Evolutionary conservation across 2,797 vertebrate genomes (phyloP).

Genomic region (Remorina albescens): DNA sequence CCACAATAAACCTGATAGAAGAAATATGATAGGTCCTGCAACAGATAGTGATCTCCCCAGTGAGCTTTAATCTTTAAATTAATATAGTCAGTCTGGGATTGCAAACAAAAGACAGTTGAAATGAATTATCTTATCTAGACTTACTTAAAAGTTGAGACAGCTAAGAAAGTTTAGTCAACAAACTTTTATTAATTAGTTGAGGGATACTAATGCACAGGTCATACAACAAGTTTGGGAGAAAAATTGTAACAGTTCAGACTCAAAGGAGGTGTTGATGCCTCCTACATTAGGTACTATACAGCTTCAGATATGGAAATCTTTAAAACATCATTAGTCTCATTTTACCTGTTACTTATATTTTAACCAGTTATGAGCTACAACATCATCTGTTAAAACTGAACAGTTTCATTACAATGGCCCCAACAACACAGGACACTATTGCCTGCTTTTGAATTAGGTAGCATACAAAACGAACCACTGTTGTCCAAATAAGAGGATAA

Average conservation of each 20-base stretch:
- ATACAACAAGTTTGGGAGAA: slow-evolving; percentile 85
- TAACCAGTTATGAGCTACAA: slow-evolving; percentile 76
- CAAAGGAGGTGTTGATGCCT: slow-evolving; percentile 71
- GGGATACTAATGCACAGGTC: slow-evolving; percentile 87
- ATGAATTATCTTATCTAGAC: not conserved
- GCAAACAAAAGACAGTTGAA: not conserved
- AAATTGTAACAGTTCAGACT: slow-evolving; percentile 83
- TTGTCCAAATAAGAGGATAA: slow-evolving; percentile 67
- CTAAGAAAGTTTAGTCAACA: slow-evolving; percentile 80
- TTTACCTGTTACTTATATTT: slow-evolving; percentile 72
- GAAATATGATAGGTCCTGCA: not conserved
- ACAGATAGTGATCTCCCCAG: not conserved
- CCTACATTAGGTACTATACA: slow-evolving; percentile 80
- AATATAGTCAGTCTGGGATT: no score
- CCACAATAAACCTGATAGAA: not conserved
- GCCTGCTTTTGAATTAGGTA: slow-evolving; percentile 73
- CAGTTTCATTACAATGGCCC: slow-evolving; percentile 66
- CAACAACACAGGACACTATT: slow-evolving; percentile 53
- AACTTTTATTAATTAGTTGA: slow-evolving; percentile 88
- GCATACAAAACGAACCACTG: slow-evolving; percentile 74
- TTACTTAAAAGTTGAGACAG: slow-evolving; percentile 20
- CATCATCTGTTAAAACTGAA: slow-evolving; percentile 67
- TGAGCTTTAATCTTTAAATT: not conserved
- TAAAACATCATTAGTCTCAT: slow-evolving; percentile 76
- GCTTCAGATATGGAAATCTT: slow-evolving; percentile 80